A percentile compares a stretch with the other conserved stretches of the same genome.
These are phyloP conservation scores for Plebejus argus DNA, from an alignment of 2,888 invertebrate species.

Conservation along the genomic window DNA sequence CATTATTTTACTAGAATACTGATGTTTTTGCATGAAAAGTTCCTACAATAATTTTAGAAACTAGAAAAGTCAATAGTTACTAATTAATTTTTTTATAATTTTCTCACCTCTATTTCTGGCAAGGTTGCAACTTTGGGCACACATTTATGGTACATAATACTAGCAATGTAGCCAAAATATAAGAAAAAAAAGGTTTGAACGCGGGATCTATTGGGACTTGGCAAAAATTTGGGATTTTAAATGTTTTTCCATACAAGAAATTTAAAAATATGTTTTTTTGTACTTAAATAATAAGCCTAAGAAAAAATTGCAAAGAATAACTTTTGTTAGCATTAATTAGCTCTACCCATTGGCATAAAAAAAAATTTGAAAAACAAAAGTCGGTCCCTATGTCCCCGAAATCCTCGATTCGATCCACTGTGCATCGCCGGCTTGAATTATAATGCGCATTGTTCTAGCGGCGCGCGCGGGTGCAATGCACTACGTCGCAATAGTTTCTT, in stretches of 20 bases:
- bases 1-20: no score
- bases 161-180: neutral
- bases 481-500: constrained; percentile 69
- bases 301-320: neutral
- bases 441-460: constrained; percentile 77
- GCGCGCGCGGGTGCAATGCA: constrained; percentile 73
- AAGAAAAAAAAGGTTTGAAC: neutral
- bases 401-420: constrained; percentile 43
- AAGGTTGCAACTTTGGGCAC: neutral
- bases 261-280: neutral
- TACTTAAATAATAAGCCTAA: neutral
- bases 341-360: neutral
- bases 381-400: neutral
- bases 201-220: neutral
- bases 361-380: neutral
- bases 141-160: neutral
- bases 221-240: neutral
- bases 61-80: no score
- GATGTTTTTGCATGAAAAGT: no score
- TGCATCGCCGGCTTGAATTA: constrained; percentile 76
- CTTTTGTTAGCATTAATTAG: neutral
- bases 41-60: no score
- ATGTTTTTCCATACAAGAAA: neutral
- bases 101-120: neutral
- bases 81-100: no score